These are phyloP conservation scores for Hyperoplus immaculatus DNA, from an alignment of 2,797 vertebrate species.

Conservation along the genomic window DNA sequence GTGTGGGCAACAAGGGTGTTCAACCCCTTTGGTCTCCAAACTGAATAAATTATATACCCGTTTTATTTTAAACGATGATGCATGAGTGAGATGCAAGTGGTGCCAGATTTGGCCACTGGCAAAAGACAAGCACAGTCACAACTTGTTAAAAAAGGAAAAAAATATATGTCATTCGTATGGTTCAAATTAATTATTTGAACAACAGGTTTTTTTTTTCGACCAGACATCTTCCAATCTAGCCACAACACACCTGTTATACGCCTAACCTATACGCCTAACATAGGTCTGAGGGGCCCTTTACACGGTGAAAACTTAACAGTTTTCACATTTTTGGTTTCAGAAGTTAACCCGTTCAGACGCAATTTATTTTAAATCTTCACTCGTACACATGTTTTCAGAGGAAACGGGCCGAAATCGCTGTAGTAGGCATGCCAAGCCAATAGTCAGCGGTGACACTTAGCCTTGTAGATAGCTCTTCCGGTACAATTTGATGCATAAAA, in stretches of 20 bases:
- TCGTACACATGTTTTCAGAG: too few relatives aligned
- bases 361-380: too few relatives aligned
- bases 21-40: slow-evolving; percentile 47
- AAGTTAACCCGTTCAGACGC: too few relatives aligned
- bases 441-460: too few relatives aligned
- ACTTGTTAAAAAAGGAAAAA: neutral
- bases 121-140: slow-evolving; percentile 12
- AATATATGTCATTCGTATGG: neutral
- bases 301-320: too few relatives aligned
- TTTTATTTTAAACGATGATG: slow-evolving; percentile 42
- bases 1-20: slow-evolving; percentile 11
- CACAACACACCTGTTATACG: slow-evolving; percentile 67
- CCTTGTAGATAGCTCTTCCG: too few relatives aligned
- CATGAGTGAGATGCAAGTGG: slow-evolving; percentile 12
- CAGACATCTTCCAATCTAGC: slow-evolving; percentile 16
- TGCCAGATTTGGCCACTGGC: slow-evolving; percentile 15
- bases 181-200: neutral
- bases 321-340: too few relatives aligned
- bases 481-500: too few relatives aligned
- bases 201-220: neutral
- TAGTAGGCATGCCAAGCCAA: too few relatives aligned
- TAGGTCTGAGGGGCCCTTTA: slow-evolving; percentile 11
- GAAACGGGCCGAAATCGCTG: too few relatives aligned
- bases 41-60: slow-evolving; percentile 29
- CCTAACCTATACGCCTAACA: slow-evolving; percentile 25